Base-by-base conservation (phyloP, 2,113 vertebrate genomes). In the Microtus richardsoni region DNA sequence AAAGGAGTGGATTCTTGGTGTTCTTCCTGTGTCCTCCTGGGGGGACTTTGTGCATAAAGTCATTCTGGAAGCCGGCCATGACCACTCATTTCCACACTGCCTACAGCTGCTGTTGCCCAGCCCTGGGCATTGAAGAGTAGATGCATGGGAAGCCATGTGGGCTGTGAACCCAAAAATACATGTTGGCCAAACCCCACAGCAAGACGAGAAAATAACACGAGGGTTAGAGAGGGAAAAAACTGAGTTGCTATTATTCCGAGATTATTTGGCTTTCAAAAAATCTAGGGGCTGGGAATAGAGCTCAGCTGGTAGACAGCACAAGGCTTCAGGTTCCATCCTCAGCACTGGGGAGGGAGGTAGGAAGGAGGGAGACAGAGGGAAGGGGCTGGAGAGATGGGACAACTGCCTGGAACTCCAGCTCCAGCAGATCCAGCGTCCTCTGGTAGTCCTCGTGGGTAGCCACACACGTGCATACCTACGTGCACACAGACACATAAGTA, bases 11-110 rank as follows among this genome's bases (percentile, higher is more conserved):
- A 54, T 78, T 78, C 85, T 36, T 5, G 79, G 71, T 66, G 54
- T 44, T 70, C 52, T 58, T 89, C 36, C 19, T 83, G 62, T 71
- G 33, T 71, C 54, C 22, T 93, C 85, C 60, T 7, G 11, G n/a
- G 62, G 64, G 84, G 28, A 73, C 58, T 77, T 41, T 77, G 49
- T 82, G 78, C 60, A 80, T 73, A 80, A 92, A 89, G 58, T 47
- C n/a, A 36, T 62, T 70, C 8, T n/a, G 79, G 85, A 82, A 83
- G 9, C 3, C 26, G 17, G 68, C 44, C 21, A 4, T 3, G 39
- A 39, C 36, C 52, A 9, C 49, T 66, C 26, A 44, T 47, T 90
- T 71, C 26, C 75, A 70, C n/a, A 54, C 79, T 64, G 70, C 66
- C 85, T 82, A 14, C 47, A 71, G 75, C 73, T 70, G 10, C 60